These are phyloP conservation scores for Acrossocheilus wenchowensis DNA, from an alignment of 2,797 vertebrate species.

Conservation along the genomic window DNA sequence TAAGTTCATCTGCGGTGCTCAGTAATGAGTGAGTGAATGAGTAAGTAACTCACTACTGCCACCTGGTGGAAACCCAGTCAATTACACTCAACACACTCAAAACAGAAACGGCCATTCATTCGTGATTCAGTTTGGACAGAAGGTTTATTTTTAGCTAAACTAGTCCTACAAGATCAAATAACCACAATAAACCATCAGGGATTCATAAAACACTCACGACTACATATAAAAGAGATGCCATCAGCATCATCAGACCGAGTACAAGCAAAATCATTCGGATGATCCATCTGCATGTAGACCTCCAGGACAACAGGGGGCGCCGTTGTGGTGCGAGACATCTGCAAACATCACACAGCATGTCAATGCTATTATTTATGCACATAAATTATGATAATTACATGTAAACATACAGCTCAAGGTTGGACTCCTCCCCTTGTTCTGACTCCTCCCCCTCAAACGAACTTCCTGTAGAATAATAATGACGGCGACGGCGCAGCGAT, in stretches of 20 bases:
- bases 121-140: not conserved
- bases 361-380: not conserved
- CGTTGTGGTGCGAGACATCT: not conserved
- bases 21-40: not conserved
- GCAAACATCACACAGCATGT: slow-evolving; percentile 12
- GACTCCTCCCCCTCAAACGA: slow-evolving; percentile 33
- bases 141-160: not conserved
- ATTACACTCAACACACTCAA: not conserved
- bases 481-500: not conserved
- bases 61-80: not conserved
- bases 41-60: not conserved
- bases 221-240: not conserved
- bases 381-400: not conserved
- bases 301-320: slow-evolving; percentile 24
- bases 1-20: not conserved
- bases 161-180: not conserved
- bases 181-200: not conserved
- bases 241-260: not conserved
- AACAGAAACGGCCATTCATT: not conserved
- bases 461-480: not conserved
- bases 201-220: not conserved
- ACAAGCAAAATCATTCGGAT: not conserved
- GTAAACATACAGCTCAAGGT: slow-evolving; percentile 11
- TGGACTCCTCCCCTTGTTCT: not conserved
- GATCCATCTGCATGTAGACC: not conserved